Base-by-base conservation (phyloP, 2,888 invertebrate species). In the Endotricha flammealis region DNA sequence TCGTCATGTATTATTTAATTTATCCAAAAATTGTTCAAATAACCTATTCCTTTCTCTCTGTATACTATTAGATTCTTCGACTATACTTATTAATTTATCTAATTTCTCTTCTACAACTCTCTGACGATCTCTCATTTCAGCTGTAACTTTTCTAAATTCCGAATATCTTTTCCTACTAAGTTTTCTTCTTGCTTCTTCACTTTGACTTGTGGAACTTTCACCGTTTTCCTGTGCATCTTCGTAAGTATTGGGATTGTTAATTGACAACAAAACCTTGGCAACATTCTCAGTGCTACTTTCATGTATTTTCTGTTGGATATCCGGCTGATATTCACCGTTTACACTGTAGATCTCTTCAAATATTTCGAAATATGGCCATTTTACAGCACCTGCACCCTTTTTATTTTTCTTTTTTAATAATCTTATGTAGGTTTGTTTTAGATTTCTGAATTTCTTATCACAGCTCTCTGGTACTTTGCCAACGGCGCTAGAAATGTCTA, bases 1-100 rank as follows among this genome's bases (percentile, higher is more conserved):
- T 7, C n/a, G 11, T 53, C 33, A 57, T 41, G 67, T 64, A 36
- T 59, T 64, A 36, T 72, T 64, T 6, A 81, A 50, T 40, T 65
- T 75, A 36, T 73, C 74, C 22, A 86, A 54, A 52, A 82, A 86
- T 38, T 78, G 71, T 50, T 82, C 69, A 56, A 86, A 86, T 7
- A 86, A 42, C 38, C 57, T 66, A 48, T 86, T 86, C 40, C 86
- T 59, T 46, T 86, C 83, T 38, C 65, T 66, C 46, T 86, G 86
- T 50, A 86, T 86, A 40, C 47, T 72, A 50, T 86, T 86, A 17
- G 86, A 86, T 55, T 85, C 83, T 57, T 83, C 77, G 25, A 86
- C 83, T 44, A 83, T 79, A 65, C 65, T 75, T 37, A 86, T 79
- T 50, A 86, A 42, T 39, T 71, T 79, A 68, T 86, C 83, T 61